Evolutionary conservation across 2,113 vertebrate species (phyloP), one percentile per base, ranked within the genome.

Genomic region (Odobenus rosmarus): DNA sequence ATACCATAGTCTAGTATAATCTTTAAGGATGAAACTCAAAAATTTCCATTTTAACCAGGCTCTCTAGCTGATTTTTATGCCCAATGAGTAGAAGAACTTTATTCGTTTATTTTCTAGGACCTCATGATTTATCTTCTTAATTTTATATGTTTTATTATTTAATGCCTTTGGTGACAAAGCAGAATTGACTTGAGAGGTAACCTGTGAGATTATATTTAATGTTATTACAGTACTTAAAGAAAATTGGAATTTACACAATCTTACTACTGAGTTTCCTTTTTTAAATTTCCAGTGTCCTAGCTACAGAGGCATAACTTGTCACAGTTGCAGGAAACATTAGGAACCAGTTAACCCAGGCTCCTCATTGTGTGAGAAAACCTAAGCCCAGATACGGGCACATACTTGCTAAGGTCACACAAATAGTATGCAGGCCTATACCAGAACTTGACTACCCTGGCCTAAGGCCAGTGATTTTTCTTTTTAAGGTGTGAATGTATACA

Each of bases 71-170:
- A 69, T 21, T 85, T 92, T 96, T 82, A 89, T 81, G 31, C n/a
- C 5, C 21, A 77, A 36, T 33, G 51, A 69, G 59, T 46, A 19
- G 21, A 14, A 81, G 28, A 42, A 61, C 82, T 97, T 33, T 71
- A 83, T 42, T 71, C 46, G 14, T 77, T 46, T 39, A 88, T 90
- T 67, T 96, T 83, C 91, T 36, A 88, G 59, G 7, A 76, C 84
- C 21, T 84, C 18, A 36, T 93, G 67, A 94, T 95, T 95, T 87
- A 92, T 87, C 13, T 79, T 72, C 24, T 79, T 94, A 88, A 62
- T 69, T 16, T 61, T 57, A 36, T 12, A 67, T 61, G 31, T 87
- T 76, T 83, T 69, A 80, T 67, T 95, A 81, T 31, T 76, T 67
- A 67, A 80, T 85, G 23, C 42, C 42, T 95, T 96, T 55, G 14